Percentiles rank a stretch among this genome's conserved stretches.
Evolutionary conservation across 2,888 invertebrate genomes (phyloP).

Genomic region (Calameuta idolon): DNA sequence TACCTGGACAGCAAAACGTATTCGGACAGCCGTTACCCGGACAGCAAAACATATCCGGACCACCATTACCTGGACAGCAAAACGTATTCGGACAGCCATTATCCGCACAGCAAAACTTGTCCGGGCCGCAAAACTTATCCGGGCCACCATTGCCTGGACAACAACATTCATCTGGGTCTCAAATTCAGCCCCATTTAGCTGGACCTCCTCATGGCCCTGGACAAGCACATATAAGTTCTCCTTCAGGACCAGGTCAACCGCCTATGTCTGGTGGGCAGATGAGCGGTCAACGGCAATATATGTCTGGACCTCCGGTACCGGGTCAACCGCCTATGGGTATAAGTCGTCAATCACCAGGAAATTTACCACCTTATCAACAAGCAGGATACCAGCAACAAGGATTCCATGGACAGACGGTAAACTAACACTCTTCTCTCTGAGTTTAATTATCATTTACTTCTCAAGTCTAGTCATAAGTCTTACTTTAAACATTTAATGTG

Average conservation of each 20-base stretch:
- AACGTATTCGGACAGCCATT: slow-evolving; percentile 30
- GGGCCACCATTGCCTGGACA: slow-evolving; percentile 44
- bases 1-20: slow-evolving; percentile 30
- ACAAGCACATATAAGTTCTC: slow-evolving; percentile 37
- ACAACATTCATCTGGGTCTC: slow-evolving; percentile 46
- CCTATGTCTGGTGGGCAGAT: slow-evolving; percentile 55
- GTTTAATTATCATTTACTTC: not conserved
- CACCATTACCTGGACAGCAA: slow-evolving; percentile 31
- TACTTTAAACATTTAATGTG: slow-evolving; percentile 10
- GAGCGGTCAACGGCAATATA: slow-evolving; percentile 45
- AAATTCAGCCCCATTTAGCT: slow-evolving; percentile 44
- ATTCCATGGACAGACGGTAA: slow-evolving; percentile 61
- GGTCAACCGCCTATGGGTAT: slow-evolving; percentile 58
- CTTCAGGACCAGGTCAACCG: slow-evolving; percentile 59
- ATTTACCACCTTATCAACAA: slow-evolving; percentile 41
- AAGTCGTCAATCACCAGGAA: slow-evolving; percentile 39
- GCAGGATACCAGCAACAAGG: slow-evolving; percentile 51
- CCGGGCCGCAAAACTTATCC: slow-evolving; percentile 32
- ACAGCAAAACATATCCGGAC: slow-evolving; percentile 34
- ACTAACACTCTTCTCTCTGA: not conserved
- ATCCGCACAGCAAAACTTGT: slow-evolving; percentile 31
- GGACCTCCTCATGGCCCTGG: slow-evolving; percentile 40
- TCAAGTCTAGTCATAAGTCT: not conserved
- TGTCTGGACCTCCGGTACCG: slow-evolving; percentile 50
- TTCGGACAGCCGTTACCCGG: slow-evolving; percentile 20